Evolutionary conservation across 2,797 vertebrate genomes (phyloP), one percentile per base, ranked within the genome.

Genomic region (Gymnoscopelus braueri): DNA sequence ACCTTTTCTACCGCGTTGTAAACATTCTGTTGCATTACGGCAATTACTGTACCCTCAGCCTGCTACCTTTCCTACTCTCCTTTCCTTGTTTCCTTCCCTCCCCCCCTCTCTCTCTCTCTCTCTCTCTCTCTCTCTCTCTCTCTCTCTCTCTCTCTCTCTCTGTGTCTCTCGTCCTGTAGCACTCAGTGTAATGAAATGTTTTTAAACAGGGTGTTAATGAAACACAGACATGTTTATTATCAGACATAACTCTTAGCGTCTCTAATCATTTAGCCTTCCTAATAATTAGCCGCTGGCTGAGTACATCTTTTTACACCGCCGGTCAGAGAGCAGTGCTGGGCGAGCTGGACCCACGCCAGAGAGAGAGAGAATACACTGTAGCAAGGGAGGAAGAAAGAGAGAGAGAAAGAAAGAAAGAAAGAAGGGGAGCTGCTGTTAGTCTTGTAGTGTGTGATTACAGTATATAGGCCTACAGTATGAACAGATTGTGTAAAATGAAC

Each of bases 151-250:
- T 61, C 66, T 29, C 57, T 62, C 64, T 52, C 26, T 29, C 26
- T 29, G 26, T 29, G 26, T 73, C 5, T 12, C 48, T 39, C 8
- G 66, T 74, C 60, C n/a, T 24, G 73, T 78, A 79, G 77, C 90
- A 90, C 87, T 93, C 86, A 89, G 87, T 79, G 83, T 92, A 93
- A 93, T 92, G 81, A 91, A 92, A 91, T 89, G 87, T 89, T 90
- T 91, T 84, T 86, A 90, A 91, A 91, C 89, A 83, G 85, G 78
- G 77, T 84, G 83, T 89, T 91, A 92, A 91, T 92, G 89, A 91
- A 92, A 92, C 81, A 82, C 60, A 26, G 89, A 90, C 89, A 88
- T 88, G 88, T 92, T 92, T 92, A 92, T 88, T 85, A 81, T 81
- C 81, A 19, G 1, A 19, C 86, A 89, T 92, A 91, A 91, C 87